These are phyloP conservation scores for Eulemur coronatus DNA, from an alignment of 2,797 vertebrate genomes.

Conservation along the genomic window DNA sequence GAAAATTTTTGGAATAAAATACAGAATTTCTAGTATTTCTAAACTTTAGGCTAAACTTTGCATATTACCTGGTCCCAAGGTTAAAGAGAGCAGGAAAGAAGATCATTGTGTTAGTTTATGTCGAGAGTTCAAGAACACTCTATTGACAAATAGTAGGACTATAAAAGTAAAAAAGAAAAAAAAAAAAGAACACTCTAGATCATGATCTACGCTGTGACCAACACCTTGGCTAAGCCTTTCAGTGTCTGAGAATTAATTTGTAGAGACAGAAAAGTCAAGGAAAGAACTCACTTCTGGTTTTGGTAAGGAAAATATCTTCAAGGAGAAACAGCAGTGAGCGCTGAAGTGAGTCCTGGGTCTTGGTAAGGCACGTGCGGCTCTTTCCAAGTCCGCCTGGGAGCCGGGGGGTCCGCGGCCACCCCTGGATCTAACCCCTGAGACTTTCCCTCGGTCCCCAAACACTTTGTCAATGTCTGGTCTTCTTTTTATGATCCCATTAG, in stretches of 20 bases:
- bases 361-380: accelerated
- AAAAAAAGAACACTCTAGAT: too few species aligned
- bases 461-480: not conserved
- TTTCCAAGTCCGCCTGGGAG: not conserved
- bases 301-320: not conserved
- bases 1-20: not conserved
- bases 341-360: too few species aligned
- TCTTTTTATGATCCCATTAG: not conserved
- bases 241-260: not conserved
- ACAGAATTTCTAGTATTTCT: not conserved
- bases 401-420: accelerated
- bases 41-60: not conserved
- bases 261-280: not conserved
- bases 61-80: not conserved
- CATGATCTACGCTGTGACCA: accelerated
- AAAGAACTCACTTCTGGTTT: not conserved
- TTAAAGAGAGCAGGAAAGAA: not conserved
- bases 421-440: not conserved
- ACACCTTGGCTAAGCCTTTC: not conserved
- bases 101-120: not conserved
- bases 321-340: too few species aligned
- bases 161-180: too few species aligned
- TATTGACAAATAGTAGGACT: too few species aligned
- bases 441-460: not conserved
- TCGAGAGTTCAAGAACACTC: not conserved